Evolutionary conservation across 2,113 vertebrate species (phyloP), one percentile per base, ranked within the genome.

Genomic region (Rhinoptilus africanus): DNA sequence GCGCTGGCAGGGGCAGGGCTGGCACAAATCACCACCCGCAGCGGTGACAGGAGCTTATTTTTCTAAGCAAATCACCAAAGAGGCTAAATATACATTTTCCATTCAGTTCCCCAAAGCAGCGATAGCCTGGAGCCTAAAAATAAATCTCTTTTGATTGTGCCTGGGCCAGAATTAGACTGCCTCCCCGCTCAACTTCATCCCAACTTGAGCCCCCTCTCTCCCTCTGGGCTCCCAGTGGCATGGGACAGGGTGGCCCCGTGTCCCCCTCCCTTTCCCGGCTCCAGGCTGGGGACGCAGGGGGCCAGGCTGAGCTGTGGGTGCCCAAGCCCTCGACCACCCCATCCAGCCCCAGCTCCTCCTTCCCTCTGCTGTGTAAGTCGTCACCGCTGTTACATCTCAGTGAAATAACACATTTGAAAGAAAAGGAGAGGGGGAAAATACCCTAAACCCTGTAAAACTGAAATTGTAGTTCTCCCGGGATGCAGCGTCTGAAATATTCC

Each of bases 41-140:
- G 56, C 14, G 1, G 57, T 83, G 89, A 71, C 57, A 92, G 75
- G 34, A 47, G 78, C 48, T 93, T 94, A 67, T 97, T 97, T 93
- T 92, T 78, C 92, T 93, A 95, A 96, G 97, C 92, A 66, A 92
- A 94, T 93, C 19, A 14, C 92, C 81, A 74, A 76, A 89, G 97
- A 95, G 43, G 82, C 95, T 97, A 96, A 96, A 96, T 97, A 93
- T 95, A 95, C 85, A 88, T 95, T 95, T 97, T 97, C 96, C 93
- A 95, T 93, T 89, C 92, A 91, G 91, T 88, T 96, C 78, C 91
- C 88, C 89, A 93, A 95, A 87, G 95, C 96, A 88, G 84, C 43
- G 89, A 96, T 95, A 96, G 89, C 60, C 89, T 19, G 0, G 80
- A 93, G 87, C 77, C 96, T 97, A 97, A 97, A 97, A 97, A 97